These are phyloP conservation scores for Oreochromis spilurus DNA, from an alignment of 2,113 vertebrate genomes.

Conservation along the genomic window DNA sequence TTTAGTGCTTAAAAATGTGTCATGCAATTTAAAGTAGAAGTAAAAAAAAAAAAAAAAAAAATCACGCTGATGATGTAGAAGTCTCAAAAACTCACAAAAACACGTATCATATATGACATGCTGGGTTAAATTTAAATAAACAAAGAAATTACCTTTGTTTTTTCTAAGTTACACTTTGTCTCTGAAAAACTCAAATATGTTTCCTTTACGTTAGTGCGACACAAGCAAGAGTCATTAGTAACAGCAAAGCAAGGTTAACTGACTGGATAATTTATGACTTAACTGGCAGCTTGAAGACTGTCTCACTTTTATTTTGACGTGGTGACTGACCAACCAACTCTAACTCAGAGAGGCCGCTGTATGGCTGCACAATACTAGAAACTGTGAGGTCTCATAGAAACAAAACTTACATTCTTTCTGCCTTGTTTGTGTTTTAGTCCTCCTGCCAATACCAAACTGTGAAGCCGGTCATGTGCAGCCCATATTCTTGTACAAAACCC, in stretches of 20 bases:
- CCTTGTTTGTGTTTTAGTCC: conserved; percentile 56
- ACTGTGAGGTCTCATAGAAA: neutral
- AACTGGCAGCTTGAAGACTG: neutral
- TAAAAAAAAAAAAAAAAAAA: neutral
- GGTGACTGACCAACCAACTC: neutral
- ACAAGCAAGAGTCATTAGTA: neutral
- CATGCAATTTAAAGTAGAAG: neutral
- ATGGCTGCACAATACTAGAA: neutral
- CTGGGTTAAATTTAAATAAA: neutral
- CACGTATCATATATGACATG: fast-evolving
- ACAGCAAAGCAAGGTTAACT: neutral
- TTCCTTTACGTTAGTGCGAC: neutral
- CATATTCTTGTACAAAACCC: conserved; percentile 50
- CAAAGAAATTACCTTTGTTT: neutral
- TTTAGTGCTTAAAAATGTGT: neutral
- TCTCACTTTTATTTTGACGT: neutral
- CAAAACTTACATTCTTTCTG: neutral
- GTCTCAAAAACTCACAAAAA: neutral
- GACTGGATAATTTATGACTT: neutral
- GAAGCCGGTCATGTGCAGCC: conserved; percentile 35
- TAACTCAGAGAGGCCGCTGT: neutral
- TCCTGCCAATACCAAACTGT: conserved; percentile 42
- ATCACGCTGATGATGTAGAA: neutral
- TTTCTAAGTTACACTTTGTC: neutral
- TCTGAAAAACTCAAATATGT: neutral